phyloP scores from a whole-genome alignment of 2,797 vertebrate species.

The Podargus strigoides region DNA sequence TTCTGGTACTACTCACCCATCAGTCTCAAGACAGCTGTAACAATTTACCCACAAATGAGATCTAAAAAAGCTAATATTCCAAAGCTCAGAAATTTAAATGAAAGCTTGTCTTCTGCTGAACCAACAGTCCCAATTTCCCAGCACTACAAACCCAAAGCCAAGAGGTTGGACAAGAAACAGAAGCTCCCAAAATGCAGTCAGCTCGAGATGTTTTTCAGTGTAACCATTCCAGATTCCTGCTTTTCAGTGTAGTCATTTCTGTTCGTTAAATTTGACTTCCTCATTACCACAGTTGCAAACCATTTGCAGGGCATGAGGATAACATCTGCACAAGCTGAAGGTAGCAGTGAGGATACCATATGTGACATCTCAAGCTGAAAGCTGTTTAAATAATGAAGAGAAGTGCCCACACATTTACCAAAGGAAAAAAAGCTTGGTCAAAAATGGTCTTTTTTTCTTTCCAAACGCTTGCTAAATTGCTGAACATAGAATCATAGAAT shows the following conservation, averaged over 20 bases:
- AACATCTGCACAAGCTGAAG: neutral
- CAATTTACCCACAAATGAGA: neutral
- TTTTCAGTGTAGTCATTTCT: neutral
- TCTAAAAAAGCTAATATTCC: neutral
- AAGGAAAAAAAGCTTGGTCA: neutral
- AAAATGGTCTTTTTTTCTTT: neutral
- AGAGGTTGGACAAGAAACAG: neutral
- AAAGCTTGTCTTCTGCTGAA: neutral
- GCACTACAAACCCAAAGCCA: neutral
- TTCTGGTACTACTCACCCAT: neutral
- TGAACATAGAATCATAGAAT: no score
- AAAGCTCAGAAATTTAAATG: neutral
- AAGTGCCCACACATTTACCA: neutral
- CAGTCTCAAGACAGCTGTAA: neutral
- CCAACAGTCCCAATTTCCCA: neutral
- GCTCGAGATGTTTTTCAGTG: fast-evolving
- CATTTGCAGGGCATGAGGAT: neutral
- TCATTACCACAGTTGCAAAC: neutral
- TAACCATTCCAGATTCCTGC: neutral
- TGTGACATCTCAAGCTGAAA: neutral
- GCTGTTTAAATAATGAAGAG: neutral
- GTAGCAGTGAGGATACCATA: neutral
- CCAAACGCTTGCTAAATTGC: neutral
- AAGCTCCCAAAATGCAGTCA: neutral
- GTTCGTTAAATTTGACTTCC: neutral